phyloP scores from a whole-genome alignment of 2,797 vertebrate species.

The Amniataba percoides region DNA sequence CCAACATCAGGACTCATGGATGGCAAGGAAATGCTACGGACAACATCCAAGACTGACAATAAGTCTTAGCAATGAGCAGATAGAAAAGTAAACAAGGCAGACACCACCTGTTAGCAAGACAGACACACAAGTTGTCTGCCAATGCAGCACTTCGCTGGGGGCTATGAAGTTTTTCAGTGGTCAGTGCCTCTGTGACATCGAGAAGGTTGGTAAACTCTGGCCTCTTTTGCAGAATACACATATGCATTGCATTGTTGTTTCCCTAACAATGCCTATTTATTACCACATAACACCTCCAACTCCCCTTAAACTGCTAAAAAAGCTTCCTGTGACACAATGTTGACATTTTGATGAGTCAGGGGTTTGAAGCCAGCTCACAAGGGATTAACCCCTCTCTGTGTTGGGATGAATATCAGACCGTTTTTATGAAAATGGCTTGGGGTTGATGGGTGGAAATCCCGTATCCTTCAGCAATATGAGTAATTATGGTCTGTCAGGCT shows the following conservation, averaged over 20 bases:
- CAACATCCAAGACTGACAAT: neutral
- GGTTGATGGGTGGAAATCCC: neutral
- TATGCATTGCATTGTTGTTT: neutral
- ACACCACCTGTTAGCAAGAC: neutral
- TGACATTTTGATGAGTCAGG: neutral
- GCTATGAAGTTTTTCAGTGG: neutral
- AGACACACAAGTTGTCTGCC: neutral
- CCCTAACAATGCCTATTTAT: conserved; percentile 22
- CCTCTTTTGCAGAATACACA: conserved; percentile 13
- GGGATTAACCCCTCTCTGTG: neutral
- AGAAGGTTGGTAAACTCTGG: neutral
- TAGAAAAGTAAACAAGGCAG: neutral
- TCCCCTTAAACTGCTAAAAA: neutral
- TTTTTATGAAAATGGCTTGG: neutral
- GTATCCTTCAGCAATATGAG: neutral
- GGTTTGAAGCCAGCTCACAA: neutral
- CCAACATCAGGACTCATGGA: neutral
- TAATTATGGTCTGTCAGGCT: conserved; percentile 9
- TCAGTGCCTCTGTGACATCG: neutral
- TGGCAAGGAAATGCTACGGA: neutral
- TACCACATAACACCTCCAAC: conserved; percentile 13
- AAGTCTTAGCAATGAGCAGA: neutral
- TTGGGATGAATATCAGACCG: neutral
- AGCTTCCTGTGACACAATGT: neutral
- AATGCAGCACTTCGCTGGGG: neutral